Percentiles rank a stretch among this genome's conserved stretches.
Evolutionary conservation across 2,113 vertebrate species (phyloP).

Genomic region (Apaloderma vittatum): DNA sequence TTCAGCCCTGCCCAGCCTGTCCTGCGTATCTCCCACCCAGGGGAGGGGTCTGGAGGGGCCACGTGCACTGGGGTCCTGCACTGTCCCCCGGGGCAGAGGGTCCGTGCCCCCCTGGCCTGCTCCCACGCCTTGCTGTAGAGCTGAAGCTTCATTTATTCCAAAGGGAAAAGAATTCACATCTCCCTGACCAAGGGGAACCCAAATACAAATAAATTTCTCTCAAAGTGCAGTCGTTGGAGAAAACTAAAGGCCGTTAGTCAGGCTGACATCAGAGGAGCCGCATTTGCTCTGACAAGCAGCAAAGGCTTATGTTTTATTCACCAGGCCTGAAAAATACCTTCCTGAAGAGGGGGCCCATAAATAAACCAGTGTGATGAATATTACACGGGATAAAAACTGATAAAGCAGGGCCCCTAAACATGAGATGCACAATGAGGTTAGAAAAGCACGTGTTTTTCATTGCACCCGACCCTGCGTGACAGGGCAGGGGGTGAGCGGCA

Average conservation of each 20-base stretch:
- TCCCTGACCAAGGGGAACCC: conserved; percentile 21
- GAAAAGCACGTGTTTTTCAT: background rate
- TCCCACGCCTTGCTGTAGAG: background rate
- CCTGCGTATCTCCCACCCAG: accelerated
- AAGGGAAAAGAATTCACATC: conserved; percentile 31
- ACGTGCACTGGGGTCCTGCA: accelerated
- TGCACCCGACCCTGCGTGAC: background rate
- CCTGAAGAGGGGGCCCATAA: conserved; percentile 78
- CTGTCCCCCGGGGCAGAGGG: accelerated
- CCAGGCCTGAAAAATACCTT: conserved; percentile 87
- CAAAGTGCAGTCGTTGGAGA: conserved; percentile 69
- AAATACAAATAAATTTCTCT: conserved; percentile 80
- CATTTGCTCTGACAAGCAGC: conserved; percentile 63
- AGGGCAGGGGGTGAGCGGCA: background rate
- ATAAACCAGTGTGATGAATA: conserved; percentile 82
- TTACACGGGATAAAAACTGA: conserved; percentile 76
- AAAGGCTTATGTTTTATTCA: conserved; percentile 90
- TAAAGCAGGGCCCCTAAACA: conserved; percentile 62
- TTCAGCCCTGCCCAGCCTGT: background rate
- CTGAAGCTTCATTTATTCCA: conserved; percentile 38
- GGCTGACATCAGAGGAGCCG: conserved; percentile 67
- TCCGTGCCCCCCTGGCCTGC: accelerated
- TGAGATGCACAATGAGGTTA: background rate
- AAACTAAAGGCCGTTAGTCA: conserved; percentile 72
- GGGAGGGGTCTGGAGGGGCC: background rate